Evolutionary conservation across 2,888 invertebrate genomes (phyloP).

Genomic region (Cerastis leucographa): DNA sequence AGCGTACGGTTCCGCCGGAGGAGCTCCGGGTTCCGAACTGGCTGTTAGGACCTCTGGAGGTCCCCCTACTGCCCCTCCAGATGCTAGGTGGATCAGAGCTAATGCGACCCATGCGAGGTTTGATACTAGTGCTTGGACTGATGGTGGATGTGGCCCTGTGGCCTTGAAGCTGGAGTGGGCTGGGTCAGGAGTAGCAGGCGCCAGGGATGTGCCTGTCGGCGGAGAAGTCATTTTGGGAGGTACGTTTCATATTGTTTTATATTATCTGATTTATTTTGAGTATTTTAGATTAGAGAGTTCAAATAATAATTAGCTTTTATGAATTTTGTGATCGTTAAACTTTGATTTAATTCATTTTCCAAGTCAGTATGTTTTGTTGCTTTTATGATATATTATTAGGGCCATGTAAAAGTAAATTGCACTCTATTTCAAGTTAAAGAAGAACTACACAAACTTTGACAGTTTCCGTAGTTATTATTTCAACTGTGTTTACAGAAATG

Average conservation of each 20-base stretch:
- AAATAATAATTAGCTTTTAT: constrained; percentile 15
- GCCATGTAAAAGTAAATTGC: background rate
- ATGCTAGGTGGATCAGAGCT: constrained; percentile 94
- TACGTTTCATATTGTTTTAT: constrained; percentile 63
- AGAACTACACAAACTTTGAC: too few relatives aligned
- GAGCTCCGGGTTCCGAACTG: constrained; percentile 94
- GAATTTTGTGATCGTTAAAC: constrained; percentile 6
- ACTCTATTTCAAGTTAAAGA: background rate
- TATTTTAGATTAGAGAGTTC: background rate
- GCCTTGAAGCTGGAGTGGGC: constrained; percentile 94
- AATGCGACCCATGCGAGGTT: constrained; percentile 95
- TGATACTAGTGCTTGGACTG: constrained; percentile 95
- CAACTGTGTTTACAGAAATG: background rate
- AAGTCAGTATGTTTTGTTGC: background rate
- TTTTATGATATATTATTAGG: background rate
- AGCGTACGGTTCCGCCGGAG: constrained; percentile 95
- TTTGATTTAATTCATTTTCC: constrained; percentile 4
- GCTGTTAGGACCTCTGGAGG: constrained; percentile 95
- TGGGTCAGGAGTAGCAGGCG: constrained; percentile 88
- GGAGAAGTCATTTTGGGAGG: constrained; percentile 87
- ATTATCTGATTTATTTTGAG: background rate
- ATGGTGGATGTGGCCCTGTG: constrained; percentile 95
- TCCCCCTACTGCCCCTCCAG: constrained; percentile 91
- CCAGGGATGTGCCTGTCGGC: constrained; percentile 86
- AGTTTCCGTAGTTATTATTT: too few relatives aligned